Conservation (phyloP, 1,140 invertebrate species). For the Drosophila cardini region DNA sequence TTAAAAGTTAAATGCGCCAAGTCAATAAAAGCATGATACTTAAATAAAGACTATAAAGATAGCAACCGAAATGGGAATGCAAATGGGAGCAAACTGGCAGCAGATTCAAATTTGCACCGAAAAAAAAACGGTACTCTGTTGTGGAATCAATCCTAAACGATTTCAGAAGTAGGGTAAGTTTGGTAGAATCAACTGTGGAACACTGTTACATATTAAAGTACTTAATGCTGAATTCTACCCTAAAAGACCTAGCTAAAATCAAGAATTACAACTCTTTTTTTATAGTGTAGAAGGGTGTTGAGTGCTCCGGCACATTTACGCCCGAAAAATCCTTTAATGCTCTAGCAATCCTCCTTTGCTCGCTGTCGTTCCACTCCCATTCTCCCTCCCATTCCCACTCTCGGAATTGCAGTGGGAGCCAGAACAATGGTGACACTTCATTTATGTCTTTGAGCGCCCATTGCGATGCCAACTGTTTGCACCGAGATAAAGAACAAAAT, state of each 20-base stretch:
- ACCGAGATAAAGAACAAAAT: constrained; percentile 64
- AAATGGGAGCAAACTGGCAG: constrained; percentile 20
- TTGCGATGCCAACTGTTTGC: constrained; percentile 71
- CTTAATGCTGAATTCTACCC: too few relatives aligned
- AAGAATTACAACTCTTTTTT: too few relatives aligned
- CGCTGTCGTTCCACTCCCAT: neutral
- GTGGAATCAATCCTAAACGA: too few relatives aligned
- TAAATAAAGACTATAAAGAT: constrained; percentile 48
- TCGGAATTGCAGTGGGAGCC: constrained; percentile 3
- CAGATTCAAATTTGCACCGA: neutral
- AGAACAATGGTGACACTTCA: constrained; percentile 70
- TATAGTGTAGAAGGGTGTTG: neutral
- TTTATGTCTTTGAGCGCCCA: constrained; percentile 69
- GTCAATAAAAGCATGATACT: constrained; percentile 77
- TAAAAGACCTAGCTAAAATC: too few relatives aligned
- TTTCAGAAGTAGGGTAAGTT: too few relatives aligned
- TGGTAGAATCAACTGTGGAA: too few relatives aligned
- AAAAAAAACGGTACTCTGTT: too few relatives aligned
- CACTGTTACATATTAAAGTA: too few relatives aligned
- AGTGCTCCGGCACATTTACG: constrained; percentile 33
- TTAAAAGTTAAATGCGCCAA: constrained; percentile 79
- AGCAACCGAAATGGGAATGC: constrained; percentile 44
- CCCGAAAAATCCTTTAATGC: constrained; percentile 74
- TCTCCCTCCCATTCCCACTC: constrained; percentile 44
- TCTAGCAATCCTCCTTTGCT: neutral